These are phyloP conservation scores for Drosophila varians DNA, from an alignment of 1,140 invertebrate genomes.

Conservation along the genomic window DNA sequence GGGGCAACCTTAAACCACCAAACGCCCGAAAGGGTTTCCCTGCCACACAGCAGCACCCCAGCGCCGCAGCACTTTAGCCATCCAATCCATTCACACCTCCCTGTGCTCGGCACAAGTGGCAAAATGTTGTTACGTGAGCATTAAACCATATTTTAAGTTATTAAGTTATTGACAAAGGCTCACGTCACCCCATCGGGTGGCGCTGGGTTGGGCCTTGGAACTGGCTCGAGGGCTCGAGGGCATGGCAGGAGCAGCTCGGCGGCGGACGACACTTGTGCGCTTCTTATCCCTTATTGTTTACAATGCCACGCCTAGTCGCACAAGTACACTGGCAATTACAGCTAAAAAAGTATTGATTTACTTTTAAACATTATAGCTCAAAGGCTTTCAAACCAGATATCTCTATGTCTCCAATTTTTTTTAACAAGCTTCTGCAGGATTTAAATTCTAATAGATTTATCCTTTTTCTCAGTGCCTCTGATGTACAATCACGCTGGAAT, in stretches of 20 bases:
- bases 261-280: constrained; percentile 71
- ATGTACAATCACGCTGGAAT: not conserved
- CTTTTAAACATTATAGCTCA: too few species aligned
- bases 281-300: constrained; percentile 78
- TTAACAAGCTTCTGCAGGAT: not conserved
- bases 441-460: not conserved
- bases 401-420: too few species aligned
- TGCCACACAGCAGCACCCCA: not conserved
- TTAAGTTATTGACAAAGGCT: constrained; percentile 81
- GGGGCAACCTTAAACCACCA: constrained; percentile 35
- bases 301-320: constrained; percentile 68
- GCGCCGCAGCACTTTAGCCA: constrained; percentile 8
- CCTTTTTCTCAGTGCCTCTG: constrained; percentile 1
- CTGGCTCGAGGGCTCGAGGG: not conserved
- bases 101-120: constrained; percentile 71
- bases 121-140: constrained; percentile 81
- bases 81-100: constrained; percentile 52
- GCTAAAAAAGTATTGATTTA: too few species aligned
- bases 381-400: too few species aligned
- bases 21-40: constrained; percentile 1
- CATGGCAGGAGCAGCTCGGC: constrained; percentile 26
- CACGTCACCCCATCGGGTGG: constrained; percentile 64
- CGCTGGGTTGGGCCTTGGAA: not conserved
- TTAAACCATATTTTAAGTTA: constrained; percentile 83
- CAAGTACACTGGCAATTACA: constrained; percentile 26